Evolutionary conservation across 1,140 invertebrate species (phyloP), one percentile per base, ranked within the genome.

Genomic region (Dendrolimus punctatus): DNA sequence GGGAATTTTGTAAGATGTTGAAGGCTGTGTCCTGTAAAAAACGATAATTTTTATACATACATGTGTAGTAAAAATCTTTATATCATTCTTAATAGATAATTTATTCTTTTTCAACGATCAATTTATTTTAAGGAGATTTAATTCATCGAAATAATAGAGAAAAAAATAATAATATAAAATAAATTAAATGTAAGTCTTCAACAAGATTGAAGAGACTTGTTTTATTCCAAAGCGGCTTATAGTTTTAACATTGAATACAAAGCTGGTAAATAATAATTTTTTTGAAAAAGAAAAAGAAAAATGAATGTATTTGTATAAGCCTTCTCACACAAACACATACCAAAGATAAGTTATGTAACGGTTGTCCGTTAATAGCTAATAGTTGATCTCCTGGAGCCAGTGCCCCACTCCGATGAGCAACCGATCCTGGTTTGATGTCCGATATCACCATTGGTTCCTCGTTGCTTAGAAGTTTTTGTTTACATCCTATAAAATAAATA

Each of bases 371-470:
- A 53, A 98, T 96, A 0, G 96, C 95, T 5, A 98, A 76, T 0
- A 98, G 84, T 37, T 93, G 91, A 77, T 99, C 97, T 0, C 96
- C 96, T 0, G 94, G 88, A 43, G 95, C 91, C 39, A 98, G 87
- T 6, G 95, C 95, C 0, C 96, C 96, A 9, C 92, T 94, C 54
- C 96, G 91, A 82, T 98, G 95, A 0, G 97, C 96, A 0, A 96
- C 92, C 39, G 96, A 98, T 5, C 96, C 97, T 48, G 92, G 91
- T 51, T 94, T 92, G 2, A 99, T 94, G 66, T 97, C 94, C 0
- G 94, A 92, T 55, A 98, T 96, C 54, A 86, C 78, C 84, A 87
- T 86, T 5, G 87, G 87, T 41, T 87, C 85, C 54, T 87, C 84
- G 7, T 77, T 76, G 50, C 77, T 87, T 6, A 78, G 54, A 6